phyloP scores from a whole-genome alignment of 2,888 invertebrate species.

The Cheilosia soror region DNA sequence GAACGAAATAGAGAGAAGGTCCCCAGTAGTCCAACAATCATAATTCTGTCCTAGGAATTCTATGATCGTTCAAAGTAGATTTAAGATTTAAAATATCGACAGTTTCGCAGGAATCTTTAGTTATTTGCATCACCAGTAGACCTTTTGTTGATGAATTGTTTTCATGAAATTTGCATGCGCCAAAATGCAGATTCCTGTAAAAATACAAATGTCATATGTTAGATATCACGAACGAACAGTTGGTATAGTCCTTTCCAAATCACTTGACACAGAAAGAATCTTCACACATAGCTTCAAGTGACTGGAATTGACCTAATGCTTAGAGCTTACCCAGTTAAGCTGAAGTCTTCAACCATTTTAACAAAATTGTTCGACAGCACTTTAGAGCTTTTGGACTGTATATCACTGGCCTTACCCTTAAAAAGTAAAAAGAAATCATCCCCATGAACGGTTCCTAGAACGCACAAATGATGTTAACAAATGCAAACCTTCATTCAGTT shows the following conservation, averaged over 20 bases:
- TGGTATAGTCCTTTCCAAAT: no score
- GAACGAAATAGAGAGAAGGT: no score
- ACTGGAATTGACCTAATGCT: not conserved
- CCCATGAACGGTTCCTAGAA: conserved; percentile 79
- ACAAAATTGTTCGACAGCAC: conserved; percentile 77
- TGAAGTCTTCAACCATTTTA: conserved; percentile 78
- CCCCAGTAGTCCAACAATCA: no score
- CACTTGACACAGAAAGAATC: no score
- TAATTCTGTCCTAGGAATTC: no score
- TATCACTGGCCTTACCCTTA: conserved; percentile 25
- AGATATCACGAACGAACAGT: not conserved
- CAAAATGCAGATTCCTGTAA: conserved; percentile 43
- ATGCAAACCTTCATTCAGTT: not conserved
- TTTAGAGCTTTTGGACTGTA: conserved; percentile 71
- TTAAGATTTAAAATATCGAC: not conserved
- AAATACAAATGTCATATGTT: not conserved
- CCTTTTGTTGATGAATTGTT: conserved; percentile 39
- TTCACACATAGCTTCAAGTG: no score
- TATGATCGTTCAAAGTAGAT: no score
- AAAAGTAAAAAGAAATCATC: conserved; percentile 79
- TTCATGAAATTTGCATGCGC: conserved; percentile 34
- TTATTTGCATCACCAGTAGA: conserved; percentile 32
- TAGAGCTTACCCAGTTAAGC: conserved; percentile 35
- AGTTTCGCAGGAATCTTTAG: conserved; percentile 25
- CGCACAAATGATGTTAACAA: not conserved